Percentiles rank a stretch among this genome's conserved stretches.
phyloP scores from a whole-genome alignment of 2,888 invertebrate species.

The Pterostichus niger region DNA sequence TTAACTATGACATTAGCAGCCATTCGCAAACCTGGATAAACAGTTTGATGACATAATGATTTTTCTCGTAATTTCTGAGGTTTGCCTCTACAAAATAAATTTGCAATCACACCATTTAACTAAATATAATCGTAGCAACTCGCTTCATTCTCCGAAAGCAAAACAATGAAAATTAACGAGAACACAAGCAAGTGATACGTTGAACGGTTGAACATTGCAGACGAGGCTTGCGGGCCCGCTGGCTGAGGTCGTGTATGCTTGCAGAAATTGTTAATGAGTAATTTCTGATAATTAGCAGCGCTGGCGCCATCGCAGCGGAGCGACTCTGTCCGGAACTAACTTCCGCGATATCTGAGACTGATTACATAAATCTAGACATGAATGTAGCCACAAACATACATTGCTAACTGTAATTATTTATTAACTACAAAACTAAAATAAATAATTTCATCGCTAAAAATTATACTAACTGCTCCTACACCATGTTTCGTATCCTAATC shows the following conservation, averaged over 20 bases:
- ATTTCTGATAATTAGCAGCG: constrained; percentile 50
- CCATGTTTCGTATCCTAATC: too few species aligned
- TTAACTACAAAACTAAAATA: not conserved
- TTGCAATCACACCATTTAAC: constrained; percentile 26
- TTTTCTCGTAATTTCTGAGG: too few species aligned
- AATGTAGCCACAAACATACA: not conserved
- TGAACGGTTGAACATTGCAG: not conserved
- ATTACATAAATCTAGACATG: constrained; percentile 1
- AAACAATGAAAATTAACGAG: constrained; percentile 34
- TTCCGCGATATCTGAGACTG: constrained; percentile 23
- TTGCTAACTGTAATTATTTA: constrained; percentile 33
- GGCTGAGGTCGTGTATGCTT: constrained; percentile 9
- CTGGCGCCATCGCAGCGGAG: constrained; percentile 2
- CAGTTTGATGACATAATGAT: too few species aligned
- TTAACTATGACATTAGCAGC: too few species aligned
- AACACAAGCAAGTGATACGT: not conserved
- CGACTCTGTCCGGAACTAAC: not conserved
- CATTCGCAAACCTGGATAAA: too few species aligned
- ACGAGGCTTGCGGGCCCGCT: too few species aligned
- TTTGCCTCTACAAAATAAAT: too few species aligned
- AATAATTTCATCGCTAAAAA: too few species aligned
- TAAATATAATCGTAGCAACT: constrained; percentile 8
- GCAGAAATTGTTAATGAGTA: constrained; percentile 45
- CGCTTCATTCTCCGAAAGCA: not conserved
- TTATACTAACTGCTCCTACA: too few species aligned